Base-by-base conservation (phyloP, 1,140 invertebrate genomes). In the Drosophila virilis region DNA sequence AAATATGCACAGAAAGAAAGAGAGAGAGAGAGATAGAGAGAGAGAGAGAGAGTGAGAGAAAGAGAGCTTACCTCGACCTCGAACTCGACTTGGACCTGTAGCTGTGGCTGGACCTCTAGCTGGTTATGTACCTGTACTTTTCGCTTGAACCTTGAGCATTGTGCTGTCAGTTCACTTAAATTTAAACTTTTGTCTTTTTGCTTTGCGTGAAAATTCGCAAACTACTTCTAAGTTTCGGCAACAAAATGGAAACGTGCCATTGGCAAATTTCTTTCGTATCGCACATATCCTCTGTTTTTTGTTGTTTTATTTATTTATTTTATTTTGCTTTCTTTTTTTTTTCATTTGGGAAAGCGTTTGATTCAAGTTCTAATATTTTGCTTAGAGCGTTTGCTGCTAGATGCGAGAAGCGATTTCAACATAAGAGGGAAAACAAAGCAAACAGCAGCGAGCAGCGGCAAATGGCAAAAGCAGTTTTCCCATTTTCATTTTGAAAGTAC, bases 351-450 rank as follows among this genome's bases (percentile, higher is more conserved):
- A 60, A 60, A 60, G 58, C 58, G 58, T 48, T 48, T 60, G 58
- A 60, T 48, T 60, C 9, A 58, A 58, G 45, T 42, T 51, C 45
- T 43, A 57, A 51, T 71, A 45, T 66, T 65, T 72, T 52, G 62
- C 68, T 65, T 65, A 48, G 32, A 72, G 54, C 54, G 54, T 43
- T 57, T 43, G 32, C 42, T 59, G 57, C 4, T 46, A 28, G 62
- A 52, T 67, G 22, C 40, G 45, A 42, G 17, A 64, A 66, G 42
- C 52, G 52, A 38, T 54, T 55, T 33, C 15, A 71, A 60, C 37
- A 62, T 42, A 69, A 69, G 55, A 59, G 55, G 17, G 33, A 50
- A 69, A 74, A 74, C 65, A 74, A 74, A 74, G 71, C 57, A 62
- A 15, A 62, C 48, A 72, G 64, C 46, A 72, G 68, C 68, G 50